phyloP scores from a whole-genome alignment of 2,113 vertebrate species.

The Etheostoma cragini region DNA sequence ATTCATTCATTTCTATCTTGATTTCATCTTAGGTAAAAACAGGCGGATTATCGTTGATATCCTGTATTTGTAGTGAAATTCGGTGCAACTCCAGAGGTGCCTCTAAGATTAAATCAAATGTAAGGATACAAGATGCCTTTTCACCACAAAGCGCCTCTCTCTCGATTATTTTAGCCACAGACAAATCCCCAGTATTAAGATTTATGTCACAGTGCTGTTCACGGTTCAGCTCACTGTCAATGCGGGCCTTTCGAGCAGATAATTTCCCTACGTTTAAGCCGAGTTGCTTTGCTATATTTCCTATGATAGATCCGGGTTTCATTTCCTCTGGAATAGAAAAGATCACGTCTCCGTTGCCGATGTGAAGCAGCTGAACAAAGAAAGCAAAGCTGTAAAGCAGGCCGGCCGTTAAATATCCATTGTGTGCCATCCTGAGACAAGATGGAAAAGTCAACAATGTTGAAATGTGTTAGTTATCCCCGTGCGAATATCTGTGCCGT shows the following conservation, averaged over 20 bases:
- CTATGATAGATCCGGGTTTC: slow-evolving; percentile 77
- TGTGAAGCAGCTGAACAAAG: slow-evolving; percentile 1
- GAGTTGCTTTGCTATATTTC: slow-evolving; percentile 78
- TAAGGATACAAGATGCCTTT: slow-evolving; percentile 66
- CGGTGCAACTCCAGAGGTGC: slow-evolving; percentile 72
- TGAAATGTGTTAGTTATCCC: slow-evolving; percentile 1
- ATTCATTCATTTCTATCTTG: slow-evolving; percentile 74
- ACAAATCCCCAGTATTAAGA: slow-evolving; percentile 63
- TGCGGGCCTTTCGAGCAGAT: slow-evolving; percentile 64
- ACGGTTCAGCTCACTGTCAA: slow-evolving; percentile 51
- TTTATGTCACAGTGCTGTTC: slow-evolving; percentile 72
- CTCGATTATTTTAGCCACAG: slow-evolving; percentile 72
- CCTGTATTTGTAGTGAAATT: slow-evolving; percentile 69
- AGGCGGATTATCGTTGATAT: slow-evolving; percentile 82
- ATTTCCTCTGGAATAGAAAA: slow-evolving; percentile 77
- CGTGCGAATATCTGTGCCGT: background rate
- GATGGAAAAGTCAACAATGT: slow-evolving; percentile 32
- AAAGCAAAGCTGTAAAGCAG: background rate
- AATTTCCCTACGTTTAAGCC: slow-evolving; percentile 69
- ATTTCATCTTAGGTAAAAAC: slow-evolving; percentile 32
- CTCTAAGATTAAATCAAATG: slow-evolving; percentile 76
- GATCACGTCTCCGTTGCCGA: slow-evolving; percentile 61
- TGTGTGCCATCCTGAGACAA: background rate
- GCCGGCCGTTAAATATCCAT: background rate
- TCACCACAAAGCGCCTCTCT: slow-evolving; percentile 75